A percentile compares a stretch with the other conserved stretches of the same genome.
Evolutionary conservation across 2,797 vertebrate genomes (phyloP).

Genomic region (Falco naumanni): DNA sequence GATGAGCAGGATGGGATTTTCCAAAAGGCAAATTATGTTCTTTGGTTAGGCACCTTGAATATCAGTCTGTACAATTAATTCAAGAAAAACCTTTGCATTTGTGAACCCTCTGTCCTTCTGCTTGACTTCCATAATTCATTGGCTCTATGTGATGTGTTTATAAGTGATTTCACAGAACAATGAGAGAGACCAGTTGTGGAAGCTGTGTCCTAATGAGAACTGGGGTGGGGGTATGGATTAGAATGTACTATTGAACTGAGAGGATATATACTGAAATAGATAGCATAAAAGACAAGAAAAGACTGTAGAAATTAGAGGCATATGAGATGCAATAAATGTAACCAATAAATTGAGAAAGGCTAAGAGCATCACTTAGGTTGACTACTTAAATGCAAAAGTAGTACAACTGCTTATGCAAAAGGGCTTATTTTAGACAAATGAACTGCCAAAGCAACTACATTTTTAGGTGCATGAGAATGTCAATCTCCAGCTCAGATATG

Average conservation of each 20-base stretch:
- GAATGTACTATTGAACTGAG: not conserved
- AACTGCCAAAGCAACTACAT: not conserved
- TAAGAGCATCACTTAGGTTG: not conserved
- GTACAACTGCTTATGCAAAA: not conserved
- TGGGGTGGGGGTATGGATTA: not conserved
- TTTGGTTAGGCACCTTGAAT: fast-evolving
- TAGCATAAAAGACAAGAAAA: not conserved
- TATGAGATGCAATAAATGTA: not conserved
- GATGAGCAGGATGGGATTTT: not conserved
- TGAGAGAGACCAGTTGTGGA: not conserved
- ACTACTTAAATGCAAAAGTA: not conserved
- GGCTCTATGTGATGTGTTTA: not conserved
- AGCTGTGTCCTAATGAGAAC: not conserved
- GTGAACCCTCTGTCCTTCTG: not conserved
- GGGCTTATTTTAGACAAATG: constrained; percentile 5
- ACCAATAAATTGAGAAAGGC: not conserved
- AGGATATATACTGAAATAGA: not conserved
- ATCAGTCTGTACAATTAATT: not conserved
- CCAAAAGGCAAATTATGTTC: not conserved
- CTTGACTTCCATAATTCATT: not conserved
- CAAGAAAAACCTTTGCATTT: not conserved
- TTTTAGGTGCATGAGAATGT: not conserved
- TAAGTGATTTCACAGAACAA: not conserved
- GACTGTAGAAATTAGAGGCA: not conserved
- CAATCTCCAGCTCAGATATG: not conserved